Percentiles rank a stretch among this genome's conserved stretches.
phyloP scores from a whole-genome alignment of 2,888 invertebrate genomes.

The Oasisia sp. region DNA sequence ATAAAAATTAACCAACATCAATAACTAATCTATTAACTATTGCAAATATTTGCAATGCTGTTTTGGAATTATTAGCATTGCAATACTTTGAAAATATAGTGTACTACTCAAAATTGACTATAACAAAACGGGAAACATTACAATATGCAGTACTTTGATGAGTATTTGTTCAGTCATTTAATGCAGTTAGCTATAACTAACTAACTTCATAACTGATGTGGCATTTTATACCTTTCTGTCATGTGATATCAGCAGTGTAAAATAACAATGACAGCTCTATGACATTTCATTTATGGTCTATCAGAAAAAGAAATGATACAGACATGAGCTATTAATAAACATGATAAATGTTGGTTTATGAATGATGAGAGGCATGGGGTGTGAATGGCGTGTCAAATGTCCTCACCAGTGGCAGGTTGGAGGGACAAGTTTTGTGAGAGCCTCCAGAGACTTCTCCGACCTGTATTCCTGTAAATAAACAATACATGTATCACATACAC shows the following conservation, averaged over 20 bases:
- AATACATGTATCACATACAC: not conserved
- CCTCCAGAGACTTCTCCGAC: slow-evolving; percentile 97
- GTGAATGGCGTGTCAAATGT: not conserved
- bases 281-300: not conserved
- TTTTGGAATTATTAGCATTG: too few species aligned
- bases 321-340: not conserved
- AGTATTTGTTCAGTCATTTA: not conserved
- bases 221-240: not conserved
- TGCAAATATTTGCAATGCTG: slow-evolving; percentile 50
- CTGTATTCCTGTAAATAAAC: slow-evolving; percentile 75
- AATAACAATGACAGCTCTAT: slow-evolving; percentile 57
- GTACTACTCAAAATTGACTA: too few species aligned
- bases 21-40: slow-evolving; percentile 7
- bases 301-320: slow-evolving; percentile 54
- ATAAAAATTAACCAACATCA: slow-evolving; percentile 22
- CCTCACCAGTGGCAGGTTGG: slow-evolving; percentile 86
- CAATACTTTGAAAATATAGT: too few species aligned
- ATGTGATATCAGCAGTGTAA: not conserved
- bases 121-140: too few species aligned
- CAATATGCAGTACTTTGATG: not conserved
- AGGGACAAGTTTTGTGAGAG: slow-evolving; percentile 95
- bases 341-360: not conserved
- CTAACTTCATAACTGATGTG: not conserved
- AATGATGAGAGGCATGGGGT: not conserved
- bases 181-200: too few species aligned